Evolutionary conservation across 2,113 vertebrate species (phyloP).

Genomic region (Istiophorus platypterus): DNA sequence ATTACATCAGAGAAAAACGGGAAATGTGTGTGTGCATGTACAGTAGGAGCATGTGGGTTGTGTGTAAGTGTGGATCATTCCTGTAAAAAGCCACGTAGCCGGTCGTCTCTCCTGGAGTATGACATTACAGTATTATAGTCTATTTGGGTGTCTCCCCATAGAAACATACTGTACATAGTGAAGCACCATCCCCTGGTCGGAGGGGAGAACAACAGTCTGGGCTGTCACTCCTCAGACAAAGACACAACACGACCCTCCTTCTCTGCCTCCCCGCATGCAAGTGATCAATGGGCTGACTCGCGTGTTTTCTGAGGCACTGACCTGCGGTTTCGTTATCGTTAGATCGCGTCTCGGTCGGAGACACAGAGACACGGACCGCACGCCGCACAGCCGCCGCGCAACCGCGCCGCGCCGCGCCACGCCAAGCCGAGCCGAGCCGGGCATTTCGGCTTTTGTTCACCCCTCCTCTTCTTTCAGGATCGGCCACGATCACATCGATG

Average conservation of each 20-base stretch:
- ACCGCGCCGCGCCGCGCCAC: slow-evolving; percentile 68
- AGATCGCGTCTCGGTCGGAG: slow-evolving; percentile 21
- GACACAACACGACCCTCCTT: slow-evolving; percentile 46
- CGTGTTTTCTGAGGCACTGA: slow-evolving; percentile 19
- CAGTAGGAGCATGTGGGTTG: slow-evolving; percentile 9
- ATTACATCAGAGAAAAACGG: slow-evolving; percentile 46
- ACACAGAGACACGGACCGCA: slow-evolving; percentile 6
- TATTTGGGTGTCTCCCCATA: slow-evolving; percentile 71
- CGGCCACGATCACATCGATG: slow-evolving; percentile 54
- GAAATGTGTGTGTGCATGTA: slow-evolving; percentile 61
- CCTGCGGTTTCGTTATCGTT: not conserved
- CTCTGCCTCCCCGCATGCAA: not conserved
- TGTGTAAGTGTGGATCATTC: slow-evolving; percentile 2
- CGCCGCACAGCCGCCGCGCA: slow-evolving; percentile 50
- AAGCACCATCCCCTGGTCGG: slow-evolving; percentile 71
- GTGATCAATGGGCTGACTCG: not conserved
- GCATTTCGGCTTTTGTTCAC: slow-evolving; percentile 69
- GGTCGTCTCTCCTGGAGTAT: not conserved
- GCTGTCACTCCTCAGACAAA: slow-evolving; percentile 70
- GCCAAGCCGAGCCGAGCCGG: slow-evolving; percentile 74
- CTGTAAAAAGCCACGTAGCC: slow-evolving; percentile 38
- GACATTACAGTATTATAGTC: slow-evolving; percentile 37
- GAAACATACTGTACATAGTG: slow-evolving; percentile 40
- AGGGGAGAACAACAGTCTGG: slow-evolving; percentile 76
- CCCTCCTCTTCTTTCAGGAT: slow-evolving; percentile 53